Percentiles rank a stretch among this genome's conserved stretches.
Evolutionary conservation across 2,113 vertebrate species (phyloP).

Genomic region (Poeciliopsis turrubarensis): DNA sequence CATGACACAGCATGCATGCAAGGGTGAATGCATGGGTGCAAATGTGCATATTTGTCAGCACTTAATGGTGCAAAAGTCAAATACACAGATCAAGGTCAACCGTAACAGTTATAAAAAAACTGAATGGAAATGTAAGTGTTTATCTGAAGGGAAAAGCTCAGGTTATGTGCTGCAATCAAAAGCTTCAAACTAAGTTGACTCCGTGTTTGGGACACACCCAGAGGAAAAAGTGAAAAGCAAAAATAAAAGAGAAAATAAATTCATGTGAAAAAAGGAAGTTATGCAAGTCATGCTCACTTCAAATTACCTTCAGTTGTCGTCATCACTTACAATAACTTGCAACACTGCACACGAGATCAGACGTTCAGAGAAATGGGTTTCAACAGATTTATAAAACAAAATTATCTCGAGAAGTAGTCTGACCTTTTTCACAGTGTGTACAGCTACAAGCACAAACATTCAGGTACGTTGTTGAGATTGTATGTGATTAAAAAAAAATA

Average conservation of each 20-base stretch:
- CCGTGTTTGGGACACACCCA: constrained; percentile 1
- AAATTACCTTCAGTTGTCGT: too few relatives aligned
- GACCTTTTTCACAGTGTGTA: background rate
- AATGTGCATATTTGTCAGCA: background rate
- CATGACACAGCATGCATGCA: background rate
- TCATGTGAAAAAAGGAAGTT: too few relatives aligned
- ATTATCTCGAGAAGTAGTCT: background rate
- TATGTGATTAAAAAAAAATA: background rate
- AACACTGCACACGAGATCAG: too few relatives aligned
- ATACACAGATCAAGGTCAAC: background rate
- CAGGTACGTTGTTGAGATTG: background rate
- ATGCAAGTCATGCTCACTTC: too few relatives aligned
- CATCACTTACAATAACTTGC: too few relatives aligned
- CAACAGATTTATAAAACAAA: background rate
- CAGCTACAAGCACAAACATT: too few relatives aligned
- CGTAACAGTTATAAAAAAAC: background rate
- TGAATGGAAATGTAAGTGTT: constrained; percentile 1
- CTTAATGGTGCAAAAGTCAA: background rate
- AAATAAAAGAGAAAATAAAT: background rate
- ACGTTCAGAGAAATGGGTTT: too few relatives aligned
- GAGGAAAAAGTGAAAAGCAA: constrained; percentile 1
- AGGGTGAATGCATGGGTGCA: background rate
- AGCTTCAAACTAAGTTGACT: constrained; percentile 19
- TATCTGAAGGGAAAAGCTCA: constrained; percentile 5
- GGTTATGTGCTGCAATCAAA: constrained; percentile 13